Conservation (phyloP, 1,140 invertebrate genomes). For the Coboldia fuscipes region DNA sequence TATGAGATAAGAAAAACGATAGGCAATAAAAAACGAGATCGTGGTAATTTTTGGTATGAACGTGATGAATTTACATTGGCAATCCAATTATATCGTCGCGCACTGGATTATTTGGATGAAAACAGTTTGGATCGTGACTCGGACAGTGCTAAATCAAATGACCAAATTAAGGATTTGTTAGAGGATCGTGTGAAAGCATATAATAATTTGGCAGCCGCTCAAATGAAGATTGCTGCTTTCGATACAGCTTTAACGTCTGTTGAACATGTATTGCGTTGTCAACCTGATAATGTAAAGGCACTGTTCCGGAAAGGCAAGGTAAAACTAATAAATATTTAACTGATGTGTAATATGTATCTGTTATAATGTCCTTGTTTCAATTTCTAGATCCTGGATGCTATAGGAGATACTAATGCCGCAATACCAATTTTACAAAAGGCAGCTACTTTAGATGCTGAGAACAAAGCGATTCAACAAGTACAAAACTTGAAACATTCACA, state of each 20-base stretch:
- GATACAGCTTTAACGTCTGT: conserved; percentile 62
- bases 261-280: conserved; percentile 53
- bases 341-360: not conserved
- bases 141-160: conserved; percentile 22
- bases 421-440: conserved; percentile 32
- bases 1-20: conserved; percentile 33
- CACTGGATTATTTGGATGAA: conserved; percentile 59
- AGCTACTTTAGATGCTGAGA: conserved; percentile 31
- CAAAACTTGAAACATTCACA: not conserved
- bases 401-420: conserved; percentile 36
- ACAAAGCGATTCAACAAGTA: conserved; percentile 25
- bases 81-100: conserved; percentile 64
- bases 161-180: conserved; percentile 35
- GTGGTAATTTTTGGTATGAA: conserved; percentile 75
- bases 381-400: conserved; percentile 32
- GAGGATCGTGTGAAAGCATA: conserved; percentile 62
- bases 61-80: conserved; percentile 54
- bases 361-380: conserved; percentile 1
- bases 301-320: conserved; percentile 66
- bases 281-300: conserved; percentile 76
- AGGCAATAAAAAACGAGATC: conserved; percentile 54
- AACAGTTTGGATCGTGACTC: conserved; percentile 21
- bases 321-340: conserved; percentile 3
- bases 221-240: conserved; percentile 64
- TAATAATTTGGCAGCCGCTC: conserved; percentile 77